Base-by-base conservation (phyloP, 2,113 vertebrate genomes). In the Strix aluco region DNA sequence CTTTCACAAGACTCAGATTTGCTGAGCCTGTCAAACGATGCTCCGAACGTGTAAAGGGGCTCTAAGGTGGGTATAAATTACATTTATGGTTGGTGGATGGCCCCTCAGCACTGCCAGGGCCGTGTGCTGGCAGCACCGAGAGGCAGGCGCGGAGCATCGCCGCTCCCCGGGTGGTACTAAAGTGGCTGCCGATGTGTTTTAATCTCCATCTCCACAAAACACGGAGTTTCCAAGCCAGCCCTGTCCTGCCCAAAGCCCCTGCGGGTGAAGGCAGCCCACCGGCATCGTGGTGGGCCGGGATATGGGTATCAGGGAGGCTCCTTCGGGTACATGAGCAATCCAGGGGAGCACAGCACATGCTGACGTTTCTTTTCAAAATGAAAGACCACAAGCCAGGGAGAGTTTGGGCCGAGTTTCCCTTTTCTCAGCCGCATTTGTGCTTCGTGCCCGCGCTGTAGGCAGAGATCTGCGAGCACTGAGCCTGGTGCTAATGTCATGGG, bases 81-180 rank as follows among this genome's bases (percentile, higher is more conserved):
- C 44, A 19, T n/a, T 51, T 42, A 15, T 1, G 7, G n/a, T 5
- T 2, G 4, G 29, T 3, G 9, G 42, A 16, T 32, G 46, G 63
- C 15, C 63, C 84, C 38, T 9, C 1, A 4, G 54, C 30, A 1
- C 40, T 32, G 49, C 59, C 23, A 8, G 57, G n/a, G 26, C 59
- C 2, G 0, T 46, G 44, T 13, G 49, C 34, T 2, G 6, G 62
- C n/a, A 2, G 61, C 15, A 1, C 62, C 2, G 3, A 13, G 47
- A 15, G 34, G 5, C 47, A 0, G 34, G 26, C 13, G 0, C 4
- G 6, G 65, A 21, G 34, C 57, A 25, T 40, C 22, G 0, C 85
- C 6, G 2, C 4, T 62, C 57, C 57, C 57, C 0, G 4, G 23
- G 13, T 7, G 21, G 38, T 6, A 6, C 38, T 14, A 7, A 54